Base-by-base conservation (phyloP, 2,888 invertebrate species). In the Papilio gigon region DNA sequence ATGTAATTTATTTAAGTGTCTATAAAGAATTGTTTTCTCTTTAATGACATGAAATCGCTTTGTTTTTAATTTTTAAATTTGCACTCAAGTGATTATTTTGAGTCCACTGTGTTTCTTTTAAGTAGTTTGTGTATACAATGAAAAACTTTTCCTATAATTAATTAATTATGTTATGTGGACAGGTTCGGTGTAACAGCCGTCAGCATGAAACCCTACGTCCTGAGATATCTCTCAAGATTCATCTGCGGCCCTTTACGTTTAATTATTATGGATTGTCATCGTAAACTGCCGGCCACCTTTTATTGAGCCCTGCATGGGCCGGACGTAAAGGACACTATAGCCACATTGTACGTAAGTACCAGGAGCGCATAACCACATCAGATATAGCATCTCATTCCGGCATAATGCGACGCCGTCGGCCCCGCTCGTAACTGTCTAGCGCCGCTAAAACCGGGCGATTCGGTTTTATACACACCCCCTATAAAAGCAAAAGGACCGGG, bases 381-480 rank as follows among this genome's bases (percentile, higher is more conserved):
- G 88, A 87, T 86, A 87, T 86, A 85, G 82, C 79, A 82, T 80
- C 84, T 85, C 86, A 86, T 84, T 74, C 77, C 74, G 75, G 78
- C 75, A 75, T 79, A 77, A 79, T 79, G 78, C 78, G 77, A 69
- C 69, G 69, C 83, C 85, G 86, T 84, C 87, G 88, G 88, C 83
- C 83, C 83, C 88, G 89, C 84, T 90, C 90, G 90, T 91, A 91
- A 92, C 90, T 81, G 87, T 88, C 90, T 86, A 89, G 90, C 88
- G 84, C 88, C 82, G 90, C 90, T 91, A 91, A 91, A 91, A 90
- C 90, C 89, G 86, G 88, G 90, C 90, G 89, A 90, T 91, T 90
- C 89, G 87, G 91, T 90, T 90, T 92, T 90, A 91, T 91, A 91
- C 89, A 91, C 91, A 91, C 91, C 91, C 91, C 90, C 90, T 88